Evolutionary conservation across 2,113 vertebrate species (phyloP), one percentile per base, ranked within the genome.

Genomic region (Anhinga rufa): DNA sequence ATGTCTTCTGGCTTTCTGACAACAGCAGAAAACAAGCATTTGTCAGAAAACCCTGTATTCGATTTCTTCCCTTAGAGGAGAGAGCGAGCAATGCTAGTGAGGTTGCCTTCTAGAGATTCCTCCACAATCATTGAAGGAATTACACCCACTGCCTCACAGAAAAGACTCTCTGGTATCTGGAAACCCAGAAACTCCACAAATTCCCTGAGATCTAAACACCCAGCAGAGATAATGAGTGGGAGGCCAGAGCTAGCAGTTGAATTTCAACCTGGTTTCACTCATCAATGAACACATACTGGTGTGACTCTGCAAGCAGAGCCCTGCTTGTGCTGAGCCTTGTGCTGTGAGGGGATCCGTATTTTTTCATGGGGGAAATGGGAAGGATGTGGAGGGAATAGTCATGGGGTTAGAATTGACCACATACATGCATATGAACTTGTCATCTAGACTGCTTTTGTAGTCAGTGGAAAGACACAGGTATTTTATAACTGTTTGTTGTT

Each of bases 201-300:
- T 93, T 91, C 94, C 84, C 88, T n/a, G 49, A 90, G 40, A 85
- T 87, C 86, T 93, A 96, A 95, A 94, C 82, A 95, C 31, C 62
- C 82, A 82, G n/a, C 28, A 58, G 64, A 94, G 90, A 91, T 84
- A 92, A 84, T 78, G 88, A 94, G 77, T 84, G 92, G 93, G 93
- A 96, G 93, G 76, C 38, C 86, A 86, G 60, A 84, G 55, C 32
- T 52, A 49, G 64, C 60, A 75, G 88, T 60, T 93, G 92, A 92
- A 94, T 95, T 96, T 96, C 91, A 92, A 97, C 95, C 89, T 95
- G 86, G 93, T 95, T 95, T 92, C 62, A 81, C 71, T 95, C 84
- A 94, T 86, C 82, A 55, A 3, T 89, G 93, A 93, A 21, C 82
- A 90, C 71, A 95, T 66, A 46, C 36, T 34, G 51, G n/a, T 77